A percentile compares a stretch with the other conserved stretches of the same genome.
Conservation (phyloP, 2,888 invertebrate species). For the Synanthedon andrenaeformis region DNA sequence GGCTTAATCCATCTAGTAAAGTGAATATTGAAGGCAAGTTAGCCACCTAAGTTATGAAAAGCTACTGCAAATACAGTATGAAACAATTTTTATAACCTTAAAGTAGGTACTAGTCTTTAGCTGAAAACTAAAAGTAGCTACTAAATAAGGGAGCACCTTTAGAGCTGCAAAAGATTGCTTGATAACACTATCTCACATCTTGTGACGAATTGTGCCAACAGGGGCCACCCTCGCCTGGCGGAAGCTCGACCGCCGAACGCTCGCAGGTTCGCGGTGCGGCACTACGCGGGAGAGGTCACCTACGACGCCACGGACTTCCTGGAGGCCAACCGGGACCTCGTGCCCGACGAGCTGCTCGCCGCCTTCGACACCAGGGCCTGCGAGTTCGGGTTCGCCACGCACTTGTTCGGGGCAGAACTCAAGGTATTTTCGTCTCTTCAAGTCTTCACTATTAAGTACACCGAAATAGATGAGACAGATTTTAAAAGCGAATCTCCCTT, state of each 20-base stretch:
- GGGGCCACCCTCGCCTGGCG: conserved; percentile 82
- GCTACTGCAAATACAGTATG: too few species aligned
- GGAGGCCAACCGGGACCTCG: conserved; percentile 91
- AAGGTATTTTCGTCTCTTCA: conserved; percentile 61
- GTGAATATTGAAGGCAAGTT: too few species aligned
- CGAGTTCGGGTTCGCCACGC: conserved; percentile 97
- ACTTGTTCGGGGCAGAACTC: conserved; percentile 93
- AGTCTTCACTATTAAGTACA: not conserved
- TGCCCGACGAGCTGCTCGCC: conserved; percentile 91
- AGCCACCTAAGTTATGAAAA: too few species aligned
- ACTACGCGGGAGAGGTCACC: conserved; percentile 81
- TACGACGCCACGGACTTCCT: conserved; percentile 92
- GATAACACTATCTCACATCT: too few species aligned
- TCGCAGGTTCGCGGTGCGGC: conserved; percentile 89
- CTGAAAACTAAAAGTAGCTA: too few species aligned
- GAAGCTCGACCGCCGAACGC: conserved; percentile 84
- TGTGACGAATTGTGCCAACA: conserved; percentile 38
- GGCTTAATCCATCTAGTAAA: too few species aligned
- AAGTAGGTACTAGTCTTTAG: too few species aligned
- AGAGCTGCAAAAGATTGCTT: too few species aligned
- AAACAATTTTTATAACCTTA: too few species aligned
- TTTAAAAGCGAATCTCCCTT: not conserved
- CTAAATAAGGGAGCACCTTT: too few species aligned
- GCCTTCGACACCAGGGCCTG: conserved; percentile 93
- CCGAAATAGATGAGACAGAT: not conserved